Evolutionary conservation across 2,797 vertebrate species (phyloP), one percentile per base, ranked within the genome.

Genomic region (Gymnopithys bicolor): DNA sequence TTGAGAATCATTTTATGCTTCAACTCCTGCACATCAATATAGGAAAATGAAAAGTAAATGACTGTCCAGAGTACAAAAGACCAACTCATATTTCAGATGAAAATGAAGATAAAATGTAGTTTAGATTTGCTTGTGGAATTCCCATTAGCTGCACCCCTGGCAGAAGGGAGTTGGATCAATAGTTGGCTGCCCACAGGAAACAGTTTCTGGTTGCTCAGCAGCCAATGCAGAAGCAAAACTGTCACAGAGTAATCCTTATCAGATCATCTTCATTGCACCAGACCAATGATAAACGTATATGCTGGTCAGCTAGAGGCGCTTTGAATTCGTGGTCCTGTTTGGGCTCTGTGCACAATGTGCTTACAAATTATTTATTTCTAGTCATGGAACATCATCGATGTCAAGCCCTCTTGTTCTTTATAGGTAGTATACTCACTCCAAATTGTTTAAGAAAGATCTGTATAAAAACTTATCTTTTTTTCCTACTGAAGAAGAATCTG

Each of bases 221-320:
- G 98, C 97, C 97, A 95, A 19, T 21, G 97, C 94, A 59, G 98
- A 98, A 98, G 98, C 97, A 98, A 98, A 99, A 96, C 97, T 98
- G 98, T 98, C 98, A 98, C 97, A 98, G 98, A 98, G 97, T 97
- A 98, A 97, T 98, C 98, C 98, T 98, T 98, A 98, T 98, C 98
- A 98, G 98, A 97, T 98, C 97, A 97, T 98, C 98, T 98, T 98
- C 97, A 97, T 98, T 98, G 98, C 98, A 95, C 88, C 96, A 93
- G 96, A 97, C 97, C 98, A 96, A 96, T 98, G 98, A 98, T 97
- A 97, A 97, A 98, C 97, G 97, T 95, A 73, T 95, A 89, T 80
- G 68, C 94, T 56, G 79, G 78, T 58, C 96, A 97, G 98, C 97
- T 97, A 90, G 78, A 97, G 97, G 97, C 78, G 21, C 94, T 95